phyloP scores from a whole-genome alignment of 2,888 invertebrate species.

The Noctuana brunneofusca region DNA sequence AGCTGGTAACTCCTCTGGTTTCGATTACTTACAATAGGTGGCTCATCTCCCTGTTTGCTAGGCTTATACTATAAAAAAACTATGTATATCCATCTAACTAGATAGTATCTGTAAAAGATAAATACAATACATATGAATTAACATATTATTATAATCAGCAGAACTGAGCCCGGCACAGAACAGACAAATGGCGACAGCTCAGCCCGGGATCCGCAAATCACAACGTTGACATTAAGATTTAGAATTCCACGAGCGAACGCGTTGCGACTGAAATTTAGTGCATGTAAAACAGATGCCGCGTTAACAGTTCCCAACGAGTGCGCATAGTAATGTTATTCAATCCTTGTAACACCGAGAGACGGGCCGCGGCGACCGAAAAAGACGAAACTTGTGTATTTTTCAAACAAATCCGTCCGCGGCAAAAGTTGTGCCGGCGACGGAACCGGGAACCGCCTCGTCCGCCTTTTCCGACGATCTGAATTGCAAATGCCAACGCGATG shows the following conservation, averaged over 20 bases:
- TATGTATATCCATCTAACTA: no score
- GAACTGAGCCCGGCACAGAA: not conserved
- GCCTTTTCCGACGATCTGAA: constrained; percentile 80
- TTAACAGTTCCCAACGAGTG: constrained; percentile 31
- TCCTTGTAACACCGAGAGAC: constrained; percentile 68
- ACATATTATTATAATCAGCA: not conserved
- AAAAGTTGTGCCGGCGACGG: constrained; percentile 66
- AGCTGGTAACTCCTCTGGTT: no score
- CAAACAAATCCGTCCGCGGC: constrained; percentile 68
- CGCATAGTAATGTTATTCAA: constrained; percentile 57
- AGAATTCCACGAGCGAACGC: constrained; percentile 11
- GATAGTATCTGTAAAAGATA: no score
- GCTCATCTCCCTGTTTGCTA: no score
- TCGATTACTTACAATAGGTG: no score
- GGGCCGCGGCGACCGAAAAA: constrained; percentile 59
- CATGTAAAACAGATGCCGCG: constrained; percentile 29
- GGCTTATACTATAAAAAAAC: no score
- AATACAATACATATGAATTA: not conserved
- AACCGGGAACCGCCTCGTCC: constrained; percentile 50
- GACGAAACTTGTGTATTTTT: constrained; percentile 70
- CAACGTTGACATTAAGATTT: constrained; percentile 26
- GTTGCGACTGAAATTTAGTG: constrained; percentile 15
- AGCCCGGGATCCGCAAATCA: constrained; percentile 14
- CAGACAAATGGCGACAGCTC: constrained; percentile 8
- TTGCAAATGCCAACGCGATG: constrained; percentile 78